A percentile compares a stretch with the other conserved stretches of the same genome.
Evolutionary conservation across 2,888 invertebrate genomes (phyloP).

Genomic region (Panorpa germanica): DNA sequence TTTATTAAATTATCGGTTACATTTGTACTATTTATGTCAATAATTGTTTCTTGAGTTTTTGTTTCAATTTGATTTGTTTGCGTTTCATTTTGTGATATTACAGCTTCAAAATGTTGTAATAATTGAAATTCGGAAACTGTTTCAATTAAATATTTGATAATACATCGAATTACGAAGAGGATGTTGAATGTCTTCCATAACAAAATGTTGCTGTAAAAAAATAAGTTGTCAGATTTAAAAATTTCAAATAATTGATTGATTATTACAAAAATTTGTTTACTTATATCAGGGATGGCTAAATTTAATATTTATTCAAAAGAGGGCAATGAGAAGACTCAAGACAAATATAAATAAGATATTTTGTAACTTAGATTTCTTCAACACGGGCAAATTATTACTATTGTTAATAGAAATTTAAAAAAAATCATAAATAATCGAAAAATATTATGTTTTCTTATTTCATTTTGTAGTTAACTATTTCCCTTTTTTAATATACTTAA

Average conservation of each 20-base stretch:
- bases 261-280: not conserved
- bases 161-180: slow-evolving; percentile 70
- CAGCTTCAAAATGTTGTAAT: slow-evolving; percentile 58
- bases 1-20: slow-evolving; percentile 1
- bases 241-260: not conserved
- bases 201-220: slow-evolving; percentile 32
- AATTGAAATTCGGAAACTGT: slow-evolving; percentile 78
- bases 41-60: slow-evolving; percentile 18
- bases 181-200: slow-evolving; percentile 93
- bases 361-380: too few relatives aligned
- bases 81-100: slow-evolving; percentile 18
- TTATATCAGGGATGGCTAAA: too few relatives aligned
- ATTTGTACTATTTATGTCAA: slow-evolving; percentile 11
- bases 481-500: too few relatives aligned
- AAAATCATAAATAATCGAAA: too few relatives aligned
- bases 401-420: too few relatives aligned
- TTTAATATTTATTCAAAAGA: too few relatives aligned
- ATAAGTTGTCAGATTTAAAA: not conserved
- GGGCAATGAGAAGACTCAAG: too few relatives aligned
- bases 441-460: too few relatives aligned
- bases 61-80: slow-evolving; percentile 13
- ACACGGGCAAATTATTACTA: too few relatives aligned
- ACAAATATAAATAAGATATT: too few relatives aligned
- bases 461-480: too few relatives aligned
- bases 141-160: slow-evolving; percentile 77